Evolutionary conservation across 92 coral and sea anemone genomes (phyloP).

Genomic region (Muricea muricata): DNA sequence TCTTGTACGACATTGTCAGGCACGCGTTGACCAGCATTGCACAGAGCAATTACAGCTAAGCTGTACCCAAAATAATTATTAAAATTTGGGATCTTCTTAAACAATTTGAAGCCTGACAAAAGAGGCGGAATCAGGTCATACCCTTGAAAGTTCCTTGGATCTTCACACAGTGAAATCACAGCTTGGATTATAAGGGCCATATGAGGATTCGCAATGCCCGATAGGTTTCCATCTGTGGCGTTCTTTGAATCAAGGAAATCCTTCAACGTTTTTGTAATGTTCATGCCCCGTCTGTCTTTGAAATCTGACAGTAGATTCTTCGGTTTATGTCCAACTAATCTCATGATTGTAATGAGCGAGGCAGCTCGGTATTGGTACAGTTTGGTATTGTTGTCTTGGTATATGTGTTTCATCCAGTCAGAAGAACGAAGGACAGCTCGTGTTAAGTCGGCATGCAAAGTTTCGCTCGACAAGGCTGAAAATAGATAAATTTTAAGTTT

Average conservation of each 20-base stretch:
- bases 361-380: neutral
- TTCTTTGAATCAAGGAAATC: neutral
- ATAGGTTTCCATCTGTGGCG: conserved; percentile 1
- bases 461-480: too few relatives aligned
- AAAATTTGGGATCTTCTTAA: conserved; percentile 42
- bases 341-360: neutral
- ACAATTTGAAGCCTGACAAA: conserved; percentile 54
- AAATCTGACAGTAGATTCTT: neutral
- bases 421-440: conserved; percentile 82
- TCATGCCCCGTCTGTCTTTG: neutral
- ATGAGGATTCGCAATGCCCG: neutral
- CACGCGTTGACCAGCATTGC: conserved; percentile 60
- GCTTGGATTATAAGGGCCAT: conserved; percentile 42
- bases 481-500: too few relatives aligned
- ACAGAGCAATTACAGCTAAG: conserved; percentile 71
- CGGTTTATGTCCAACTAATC: conserved; percentile 8
- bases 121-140: conserved; percentile 56
- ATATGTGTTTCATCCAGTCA: conserved; percentile 72
- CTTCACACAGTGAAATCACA: conserved; percentile 66
- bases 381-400: conserved; percentile 34
- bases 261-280: conserved; percentile 16
- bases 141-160: conserved; percentile 63
- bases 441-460: too few relatives aligned
- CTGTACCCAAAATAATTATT: conserved; percentile 73
- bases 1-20: neutral